Evolutionary conservation across 1,140 invertebrate genomes (phyloP).

Genomic region (Sinonovacula constricta): DNA sequence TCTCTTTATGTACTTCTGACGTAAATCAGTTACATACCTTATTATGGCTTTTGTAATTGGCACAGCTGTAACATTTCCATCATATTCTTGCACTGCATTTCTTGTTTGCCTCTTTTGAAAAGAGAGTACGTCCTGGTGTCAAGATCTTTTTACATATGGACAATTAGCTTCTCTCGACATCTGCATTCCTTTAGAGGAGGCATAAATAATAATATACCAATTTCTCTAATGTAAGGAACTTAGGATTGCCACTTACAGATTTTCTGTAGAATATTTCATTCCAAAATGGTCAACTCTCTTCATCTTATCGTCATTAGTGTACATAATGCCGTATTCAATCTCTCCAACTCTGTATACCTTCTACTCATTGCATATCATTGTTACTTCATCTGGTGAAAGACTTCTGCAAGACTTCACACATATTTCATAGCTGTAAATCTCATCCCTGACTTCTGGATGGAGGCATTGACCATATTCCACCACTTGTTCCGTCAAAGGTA

Average conservation of each 20-base stretch:
- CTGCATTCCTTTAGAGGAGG: slow-evolving; percentile 52
- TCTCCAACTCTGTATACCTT: slow-evolving; percentile 28
- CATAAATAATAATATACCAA: slow-evolving; percentile 44
- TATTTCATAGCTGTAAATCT: neutral
- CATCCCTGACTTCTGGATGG: slow-evolving; percentile 15
- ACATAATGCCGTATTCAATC: slow-evolving; percentile 5
- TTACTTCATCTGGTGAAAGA: neutral
- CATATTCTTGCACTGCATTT: slow-evolving; percentile 13
- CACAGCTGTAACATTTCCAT: neutral
- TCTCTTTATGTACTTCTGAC: slow-evolving; percentile 3
- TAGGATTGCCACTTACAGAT: slow-evolving; percentile 14
- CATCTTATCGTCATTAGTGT: slow-evolving; percentile 8
- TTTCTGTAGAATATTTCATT: slow-evolving; percentile 29
- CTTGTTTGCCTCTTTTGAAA: slow-evolving; percentile 3
- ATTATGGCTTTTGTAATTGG: neutral
- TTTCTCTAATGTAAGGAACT: slow-evolving; percentile 33
- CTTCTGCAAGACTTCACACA: neutral
- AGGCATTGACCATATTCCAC: slow-evolving; percentile 23
- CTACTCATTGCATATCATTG: slow-evolving; percentile 19
- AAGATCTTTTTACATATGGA: slow-evolving; percentile 32
- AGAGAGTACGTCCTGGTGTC: slow-evolving; percentile 19
- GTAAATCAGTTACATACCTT: slow-evolving; percentile 6
- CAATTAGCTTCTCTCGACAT: slow-evolving; percentile 56
- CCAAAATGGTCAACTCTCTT: slow-evolving; percentile 55
- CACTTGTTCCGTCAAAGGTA: slow-evolving; percentile 9